Conservation (phyloP, 2,113 vertebrate species). For the Laterallus jamaicensis region DNA sequence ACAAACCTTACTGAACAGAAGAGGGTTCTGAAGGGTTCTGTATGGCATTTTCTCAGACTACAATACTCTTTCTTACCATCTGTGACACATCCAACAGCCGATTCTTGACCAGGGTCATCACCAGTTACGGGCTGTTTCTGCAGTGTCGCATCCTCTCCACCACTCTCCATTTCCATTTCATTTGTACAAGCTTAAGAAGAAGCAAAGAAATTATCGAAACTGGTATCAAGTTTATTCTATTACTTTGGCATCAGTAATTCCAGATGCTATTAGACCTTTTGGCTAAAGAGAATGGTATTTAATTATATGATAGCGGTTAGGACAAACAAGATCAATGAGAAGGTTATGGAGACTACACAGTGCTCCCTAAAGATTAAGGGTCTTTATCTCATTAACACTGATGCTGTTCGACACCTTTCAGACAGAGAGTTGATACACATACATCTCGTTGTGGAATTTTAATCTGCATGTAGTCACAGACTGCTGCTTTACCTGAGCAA, state of each 20-base stretch:
- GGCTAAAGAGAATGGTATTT: not conserved
- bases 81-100: constrained; percentile 57
- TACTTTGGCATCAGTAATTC: not conserved
- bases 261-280: not conserved
- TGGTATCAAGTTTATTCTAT: not conserved
- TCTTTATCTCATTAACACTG: not conserved
- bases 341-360: not conserved
- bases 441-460: not conserved
- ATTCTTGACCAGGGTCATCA: constrained; percentile 24
- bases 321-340: not conserved
- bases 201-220: constrained; percentile 15
- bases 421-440: not conserved
- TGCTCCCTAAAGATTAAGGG: not conserved
- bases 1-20: not conserved
- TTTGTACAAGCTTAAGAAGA: constrained; percentile 69
- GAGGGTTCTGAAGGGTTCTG: not conserved
- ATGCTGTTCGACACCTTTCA: not conserved
- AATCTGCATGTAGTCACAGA: not conserved
- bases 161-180: constrained; percentile 73
- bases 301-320: not conserved
- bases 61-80: constrained; percentile 66
- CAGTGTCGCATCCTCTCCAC: constrained; percentile 50
- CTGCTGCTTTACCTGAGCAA: not conserved
- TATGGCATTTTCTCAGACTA: not conserved
- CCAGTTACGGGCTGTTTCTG: constrained; percentile 41